A percentile compares a stretch with the other conserved stretches of the same genome.
These are phyloP conservation scores for Pterostichus niger DNA, from an alignment of 2,888 invertebrate genomes.

Conservation along the genomic window DNA sequence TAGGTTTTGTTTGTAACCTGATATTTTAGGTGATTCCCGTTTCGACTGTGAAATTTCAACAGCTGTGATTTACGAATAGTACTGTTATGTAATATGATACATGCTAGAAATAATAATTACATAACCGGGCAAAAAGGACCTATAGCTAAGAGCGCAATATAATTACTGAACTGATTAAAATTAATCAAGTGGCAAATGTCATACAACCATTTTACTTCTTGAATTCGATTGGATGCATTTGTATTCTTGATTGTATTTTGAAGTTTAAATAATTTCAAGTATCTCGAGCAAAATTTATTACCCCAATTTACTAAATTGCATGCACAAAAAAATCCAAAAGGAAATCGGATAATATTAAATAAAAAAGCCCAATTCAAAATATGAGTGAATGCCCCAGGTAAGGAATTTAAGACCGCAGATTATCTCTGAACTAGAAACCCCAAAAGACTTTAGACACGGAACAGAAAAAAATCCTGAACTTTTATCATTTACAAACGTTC, in stretches of 20 bases:
- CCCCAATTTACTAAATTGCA: conserved; percentile 6
- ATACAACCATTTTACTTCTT: too few species aligned
- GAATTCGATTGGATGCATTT: too few species aligned
- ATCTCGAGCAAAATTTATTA: not conserved
- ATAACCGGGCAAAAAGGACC: too few species aligned
- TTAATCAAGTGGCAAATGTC: too few species aligned
- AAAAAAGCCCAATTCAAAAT: too few species aligned
- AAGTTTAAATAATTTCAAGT: too few species aligned
- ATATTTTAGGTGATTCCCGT: not conserved
- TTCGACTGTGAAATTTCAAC: not conserved
- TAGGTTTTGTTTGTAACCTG: conserved; percentile 5
- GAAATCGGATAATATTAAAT: not conserved
- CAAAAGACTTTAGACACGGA: not conserved
- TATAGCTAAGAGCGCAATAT: too few species aligned
- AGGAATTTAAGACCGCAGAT: conserved; percentile 25
- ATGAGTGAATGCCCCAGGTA: conserved; percentile 23
- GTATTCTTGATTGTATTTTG: too few species aligned
- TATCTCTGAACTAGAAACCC: conserved; percentile 4
- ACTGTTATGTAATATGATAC: conserved; percentile 3
- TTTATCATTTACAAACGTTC: conserved; percentile 20
- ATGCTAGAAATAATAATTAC: too few species aligned
- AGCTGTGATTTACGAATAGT: conserved; percentile 21
- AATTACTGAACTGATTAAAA: too few species aligned
- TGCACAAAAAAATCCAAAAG: not conserved
- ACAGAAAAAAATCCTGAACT: not conserved